Conservation (phyloP, 2,797 vertebrate species). For the Phrynocephalus vlangalii region DNA sequence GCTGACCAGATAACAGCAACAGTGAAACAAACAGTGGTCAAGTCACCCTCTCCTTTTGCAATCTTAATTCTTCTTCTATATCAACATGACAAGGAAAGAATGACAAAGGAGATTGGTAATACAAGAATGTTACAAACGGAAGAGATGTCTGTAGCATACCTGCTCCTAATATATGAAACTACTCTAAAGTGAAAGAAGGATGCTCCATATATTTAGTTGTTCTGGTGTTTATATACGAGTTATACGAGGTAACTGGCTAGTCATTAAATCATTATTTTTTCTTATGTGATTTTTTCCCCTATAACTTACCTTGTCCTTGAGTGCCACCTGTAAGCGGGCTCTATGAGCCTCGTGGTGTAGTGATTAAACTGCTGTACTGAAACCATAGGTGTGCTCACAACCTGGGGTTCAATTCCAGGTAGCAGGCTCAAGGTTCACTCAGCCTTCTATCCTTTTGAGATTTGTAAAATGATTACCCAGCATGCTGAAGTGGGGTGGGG, state of each 20-base stretch:
- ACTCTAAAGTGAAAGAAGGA: neutral
- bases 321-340: neutral
- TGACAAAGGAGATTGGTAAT: neutral
- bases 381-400: too few species aligned
- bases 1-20: slow-evolving; percentile 15
- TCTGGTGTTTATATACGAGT: neutral
- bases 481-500: too few species aligned
- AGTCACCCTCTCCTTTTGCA: neutral
- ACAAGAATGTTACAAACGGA: neutral
- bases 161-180: neutral
- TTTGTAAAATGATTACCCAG: too few species aligned
- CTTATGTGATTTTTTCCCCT: too few species aligned
- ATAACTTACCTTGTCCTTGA: neutral
- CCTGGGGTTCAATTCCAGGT: too few species aligned
- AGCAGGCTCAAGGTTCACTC: too few species aligned
- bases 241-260: neutral
- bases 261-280: neutral
- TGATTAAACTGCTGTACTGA: too few species aligned
- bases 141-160: neutral
- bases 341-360: neutral
- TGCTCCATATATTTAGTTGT: neutral
- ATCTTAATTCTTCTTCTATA: slow-evolving; percentile 10
- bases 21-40: slow-evolving; percentile 21
- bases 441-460: too few species aligned
- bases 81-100: slow-evolving; percentile 20